Conservation (phyloP, 2,113 vertebrate genomes). For the Gallinago undulata region DNA sequence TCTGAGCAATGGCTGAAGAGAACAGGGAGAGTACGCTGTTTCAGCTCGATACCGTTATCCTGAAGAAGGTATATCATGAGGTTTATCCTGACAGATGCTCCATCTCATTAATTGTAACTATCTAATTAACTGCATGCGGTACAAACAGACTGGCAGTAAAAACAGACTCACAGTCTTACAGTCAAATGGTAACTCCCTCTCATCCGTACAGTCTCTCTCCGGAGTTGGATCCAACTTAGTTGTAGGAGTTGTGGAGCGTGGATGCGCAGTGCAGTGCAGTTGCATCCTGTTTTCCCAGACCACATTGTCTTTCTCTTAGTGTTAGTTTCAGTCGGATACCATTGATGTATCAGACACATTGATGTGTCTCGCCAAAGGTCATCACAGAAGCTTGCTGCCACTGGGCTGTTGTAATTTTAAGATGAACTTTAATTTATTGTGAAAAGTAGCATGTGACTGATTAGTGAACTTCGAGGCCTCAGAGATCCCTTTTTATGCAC, state of each 20-base stretch:
- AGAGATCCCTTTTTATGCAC: not conserved
- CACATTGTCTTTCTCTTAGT: not conserved
- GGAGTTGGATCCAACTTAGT: not conserved
- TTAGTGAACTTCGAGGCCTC: not conserved
- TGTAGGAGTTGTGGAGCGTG: not conserved
- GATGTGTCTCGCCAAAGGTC: not conserved
- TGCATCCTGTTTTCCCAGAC: not conserved
- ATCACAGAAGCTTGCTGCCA: not conserved
- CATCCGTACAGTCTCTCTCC: not conserved
- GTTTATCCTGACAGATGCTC: not conserved
- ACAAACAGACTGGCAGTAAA: not conserved
- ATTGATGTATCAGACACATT: not conserved
- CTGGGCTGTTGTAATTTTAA: conserved; percentile 8
- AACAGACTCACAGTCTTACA: not conserved
- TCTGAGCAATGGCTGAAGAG: not conserved
- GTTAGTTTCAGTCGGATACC: not conserved
- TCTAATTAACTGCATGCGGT: not conserved
- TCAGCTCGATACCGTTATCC: not conserved
- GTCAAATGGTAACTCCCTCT: not conserved
- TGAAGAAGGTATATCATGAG: not conserved
- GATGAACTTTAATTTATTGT: not conserved
- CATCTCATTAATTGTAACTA: not conserved
- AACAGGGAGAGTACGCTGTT: not conserved
- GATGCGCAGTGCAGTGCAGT: not conserved
- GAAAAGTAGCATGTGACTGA: not conserved